Percentiles rank a stretch among this genome's conserved stretches.
Conservation (phyloP, 1,140 invertebrate genomes). For the Neodiprion lecontei region DNA sequence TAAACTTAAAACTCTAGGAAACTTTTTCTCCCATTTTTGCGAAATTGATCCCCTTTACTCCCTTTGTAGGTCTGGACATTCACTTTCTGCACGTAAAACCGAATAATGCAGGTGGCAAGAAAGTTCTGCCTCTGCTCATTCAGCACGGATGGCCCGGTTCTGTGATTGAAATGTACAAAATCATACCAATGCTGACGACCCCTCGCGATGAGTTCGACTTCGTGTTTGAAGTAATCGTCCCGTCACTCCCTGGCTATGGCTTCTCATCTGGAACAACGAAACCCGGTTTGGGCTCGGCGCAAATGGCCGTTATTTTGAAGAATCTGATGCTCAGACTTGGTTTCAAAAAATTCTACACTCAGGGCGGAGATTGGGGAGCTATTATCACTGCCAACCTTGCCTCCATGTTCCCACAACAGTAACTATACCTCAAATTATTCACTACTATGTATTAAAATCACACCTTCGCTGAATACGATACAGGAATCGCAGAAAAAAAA, state of each 20-base stretch:
- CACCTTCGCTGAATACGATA: no score
- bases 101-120: conserved; percentile 48
- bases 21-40: no score
- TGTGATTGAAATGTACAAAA: conserved; percentile 80
- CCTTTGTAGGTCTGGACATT: conserved; percentile 70
- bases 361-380: conserved; percentile 87
- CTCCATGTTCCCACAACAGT: conserved; percentile 71
- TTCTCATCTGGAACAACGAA: conserved; percentile 75
- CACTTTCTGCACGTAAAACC: conserved; percentile 76
- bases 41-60: background rate
- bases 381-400: conserved; percentile 68
- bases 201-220: conserved; percentile 66
- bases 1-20: no score
- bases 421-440: conserved; percentile 22
- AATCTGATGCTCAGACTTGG: conserved; percentile 84
- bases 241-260: conserved; percentile 85
- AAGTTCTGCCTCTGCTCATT: conserved; percentile 73
- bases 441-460: no score
- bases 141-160: conserved; percentile 91
- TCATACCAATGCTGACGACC: conserved; percentile 72
- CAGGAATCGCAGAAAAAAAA: no score
- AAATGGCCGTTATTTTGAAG: conserved; percentile 76
- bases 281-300: conserved; percentile 67
- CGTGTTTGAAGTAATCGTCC: conserved; percentile 81
- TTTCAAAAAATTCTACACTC: conserved; percentile 75